Conservation (phyloP, 37 sponge, comb jelly and placozoan genomes). For the Hexactinellida sp. region DNA sequence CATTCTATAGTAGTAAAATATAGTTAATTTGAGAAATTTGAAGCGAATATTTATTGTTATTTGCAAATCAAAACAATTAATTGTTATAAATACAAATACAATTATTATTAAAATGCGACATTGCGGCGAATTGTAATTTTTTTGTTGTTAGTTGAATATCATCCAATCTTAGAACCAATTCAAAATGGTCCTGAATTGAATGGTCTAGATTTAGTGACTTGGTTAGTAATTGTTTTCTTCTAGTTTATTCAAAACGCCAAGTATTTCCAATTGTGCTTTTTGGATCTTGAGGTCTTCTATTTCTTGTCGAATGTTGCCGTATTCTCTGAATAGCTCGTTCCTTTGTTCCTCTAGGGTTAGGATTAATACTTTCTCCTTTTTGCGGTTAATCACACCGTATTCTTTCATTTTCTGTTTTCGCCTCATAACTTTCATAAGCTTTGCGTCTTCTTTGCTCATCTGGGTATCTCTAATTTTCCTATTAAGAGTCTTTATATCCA, state of each 20-base stretch:
- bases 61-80: no score
- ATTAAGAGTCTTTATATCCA: background rate
- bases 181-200: no score
- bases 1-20: no score
- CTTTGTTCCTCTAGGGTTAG: background rate
- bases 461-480: conserved; percentile 2
- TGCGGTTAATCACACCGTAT: conserved; percentile 4
- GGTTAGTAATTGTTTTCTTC: background rate
- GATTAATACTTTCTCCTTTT: conserved; percentile 9
- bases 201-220: no score
- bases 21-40: no score
- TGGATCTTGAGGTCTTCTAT: background rate
- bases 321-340: conserved; percentile 12
- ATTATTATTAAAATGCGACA: no score
- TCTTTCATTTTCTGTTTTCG: conserved; percentile 10
- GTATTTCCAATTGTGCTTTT: conserved; percentile 4
- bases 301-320: background rate
- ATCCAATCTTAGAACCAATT: no score
- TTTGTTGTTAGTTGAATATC: no score
- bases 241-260: background rate
- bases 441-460: background rate
- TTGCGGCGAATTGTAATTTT: no score
- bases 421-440: background rate
- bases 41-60: no score
- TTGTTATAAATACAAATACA: no score